Conservation (phyloP, 1,140 invertebrate species). For the Contarinia nasturtii region DNA sequence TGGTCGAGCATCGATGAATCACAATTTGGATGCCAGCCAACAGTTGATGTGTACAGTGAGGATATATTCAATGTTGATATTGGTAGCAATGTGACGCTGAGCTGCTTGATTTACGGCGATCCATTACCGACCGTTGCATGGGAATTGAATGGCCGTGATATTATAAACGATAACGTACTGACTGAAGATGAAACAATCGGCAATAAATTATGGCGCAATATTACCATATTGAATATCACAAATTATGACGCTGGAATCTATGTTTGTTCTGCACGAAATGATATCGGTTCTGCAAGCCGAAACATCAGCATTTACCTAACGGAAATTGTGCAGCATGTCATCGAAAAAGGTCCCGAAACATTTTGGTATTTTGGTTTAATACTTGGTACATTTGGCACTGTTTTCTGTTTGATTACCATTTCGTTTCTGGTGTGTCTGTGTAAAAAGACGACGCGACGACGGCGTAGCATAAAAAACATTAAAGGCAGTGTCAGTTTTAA, state of each 20-base stretch:
- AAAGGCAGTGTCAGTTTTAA: slow-evolving; percentile 58
- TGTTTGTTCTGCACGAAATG: slow-evolving; percentile 55
- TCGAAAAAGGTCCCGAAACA: slow-evolving; percentile 21
- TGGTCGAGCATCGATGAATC: slow-evolving; percentile 44
- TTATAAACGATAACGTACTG: slow-evolving; percentile 28
- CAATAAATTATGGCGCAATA: slow-evolving; percentile 38
- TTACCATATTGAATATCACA: slow-evolving; percentile 52
- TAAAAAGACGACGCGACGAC: slow-evolving; percentile 24
- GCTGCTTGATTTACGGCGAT: slow-evolving; percentile 61
- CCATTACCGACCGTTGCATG: slow-evolving; percentile 67
- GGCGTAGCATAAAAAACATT: slow-evolving; percentile 39
- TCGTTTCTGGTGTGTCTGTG: slow-evolving; percentile 31
- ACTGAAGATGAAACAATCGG: slow-evolving; percentile 18
- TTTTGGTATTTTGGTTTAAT: slow-evolving; percentile 24
- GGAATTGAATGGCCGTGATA: slow-evolving; percentile 51
- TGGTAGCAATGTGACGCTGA: slow-evolving; percentile 57
- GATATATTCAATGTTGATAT: slow-evolving; percentile 44
- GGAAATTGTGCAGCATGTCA: slow-evolving; percentile 36
- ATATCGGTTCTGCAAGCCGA: slow-evolving; percentile 43
- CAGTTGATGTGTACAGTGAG: slow-evolving; percentile 34
- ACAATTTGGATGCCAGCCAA: slow-evolving; percentile 57
- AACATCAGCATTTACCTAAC: slow-evolving; percentile 52
- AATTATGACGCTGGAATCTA: slow-evolving; percentile 64
- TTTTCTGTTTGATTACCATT: slow-evolving; percentile 17
- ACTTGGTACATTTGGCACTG: slow-evolving; percentile 23